These are phyloP conservation scores for Psittacula echo DNA, from an alignment of 2,797 vertebrate genomes.

Conservation along the genomic window DNA sequence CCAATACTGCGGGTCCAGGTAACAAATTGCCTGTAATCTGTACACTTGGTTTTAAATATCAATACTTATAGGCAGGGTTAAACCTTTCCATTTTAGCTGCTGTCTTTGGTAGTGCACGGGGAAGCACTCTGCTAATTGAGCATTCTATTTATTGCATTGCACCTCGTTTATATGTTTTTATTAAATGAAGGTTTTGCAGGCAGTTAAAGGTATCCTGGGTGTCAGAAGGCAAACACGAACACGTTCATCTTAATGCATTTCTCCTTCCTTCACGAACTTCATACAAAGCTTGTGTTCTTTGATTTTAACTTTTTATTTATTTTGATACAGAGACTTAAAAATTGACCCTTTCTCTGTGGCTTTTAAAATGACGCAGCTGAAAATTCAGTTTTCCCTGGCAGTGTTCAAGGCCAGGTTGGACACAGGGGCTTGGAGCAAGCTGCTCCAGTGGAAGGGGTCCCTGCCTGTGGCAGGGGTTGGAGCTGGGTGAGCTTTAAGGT, in stretches of 20 bases:
- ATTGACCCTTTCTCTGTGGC: neutral
- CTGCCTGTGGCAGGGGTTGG: accelerated
- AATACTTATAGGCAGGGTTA: neutral
- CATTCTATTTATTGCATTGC: neutral
- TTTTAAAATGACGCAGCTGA: neutral
- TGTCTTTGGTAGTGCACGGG: neutral
- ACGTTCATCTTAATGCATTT: neutral
- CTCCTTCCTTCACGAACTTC: neutral
- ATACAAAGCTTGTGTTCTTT: neutral
- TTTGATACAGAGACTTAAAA: neutral
- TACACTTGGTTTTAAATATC: neutral
- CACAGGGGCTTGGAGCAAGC: neutral
- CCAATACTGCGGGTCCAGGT: accelerated
- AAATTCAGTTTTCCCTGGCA: neutral
- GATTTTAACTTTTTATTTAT: no score
- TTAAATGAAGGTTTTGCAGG: neutral
- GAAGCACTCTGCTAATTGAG: neutral
- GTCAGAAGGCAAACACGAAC: neutral
- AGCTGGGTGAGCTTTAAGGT: no score
- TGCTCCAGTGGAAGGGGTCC: neutral
- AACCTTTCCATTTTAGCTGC: neutral
- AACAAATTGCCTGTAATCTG: neutral
- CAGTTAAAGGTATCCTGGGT: neutral
- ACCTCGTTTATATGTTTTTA: neutral
- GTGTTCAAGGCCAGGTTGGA: neutral